Evolutionary conservation across 37 sponge, comb jelly and placozoan genomes (phyloP).

Genomic region (Dysidea cf. avara): DNA sequence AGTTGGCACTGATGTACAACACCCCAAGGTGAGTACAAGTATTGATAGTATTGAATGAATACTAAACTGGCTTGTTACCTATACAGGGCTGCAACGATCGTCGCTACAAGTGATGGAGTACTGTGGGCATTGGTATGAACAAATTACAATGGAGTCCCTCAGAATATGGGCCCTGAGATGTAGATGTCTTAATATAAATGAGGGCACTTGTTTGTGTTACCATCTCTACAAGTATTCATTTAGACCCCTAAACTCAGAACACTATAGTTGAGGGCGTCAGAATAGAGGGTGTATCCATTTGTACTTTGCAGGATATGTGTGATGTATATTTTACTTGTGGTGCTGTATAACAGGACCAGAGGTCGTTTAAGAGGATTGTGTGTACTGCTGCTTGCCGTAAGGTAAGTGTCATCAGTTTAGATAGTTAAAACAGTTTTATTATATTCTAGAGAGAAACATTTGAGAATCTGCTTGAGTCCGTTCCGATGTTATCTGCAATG

Average conservation of each 20-base stretch:
- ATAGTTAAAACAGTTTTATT: too few species aligned
- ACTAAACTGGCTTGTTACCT: background rate
- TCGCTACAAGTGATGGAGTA: slow-evolving; percentile 67
- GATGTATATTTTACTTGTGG: too few species aligned
- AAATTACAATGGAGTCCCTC: too few species aligned
- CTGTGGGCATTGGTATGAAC: slow-evolving; percentile 86
- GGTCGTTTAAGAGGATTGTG: slow-evolving; percentile 83
- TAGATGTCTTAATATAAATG: too few species aligned
- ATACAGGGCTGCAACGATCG: slow-evolving; percentile 84
- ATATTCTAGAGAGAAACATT: slow-evolving; percentile 59
- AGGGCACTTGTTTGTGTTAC: too few species aligned
- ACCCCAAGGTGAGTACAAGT: slow-evolving; percentile 76
- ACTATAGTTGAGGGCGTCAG: too few species aligned
- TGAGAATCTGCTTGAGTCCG: slow-evolving; percentile 77
- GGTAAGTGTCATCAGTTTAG: slow-evolving; percentile 32
- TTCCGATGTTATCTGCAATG: slow-evolving; percentile 81
- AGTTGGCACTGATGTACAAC: slow-evolving; percentile 97
- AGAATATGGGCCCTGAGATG: too few species aligned
- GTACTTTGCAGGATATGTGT: too few species aligned
- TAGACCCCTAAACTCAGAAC: too few species aligned
- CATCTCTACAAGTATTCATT: too few species aligned
- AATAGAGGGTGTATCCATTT: too few species aligned
- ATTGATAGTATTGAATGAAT: background rate
- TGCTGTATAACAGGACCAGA: slow-evolving; percentile 77
- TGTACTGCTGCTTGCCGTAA: slow-evolving; percentile 78